A percentile compares a stretch with the other conserved stretches of the same genome.
phyloP scores from a whole-genome alignment of 2,113 vertebrate species.

The Micronycteris hirsuta region DNA sequence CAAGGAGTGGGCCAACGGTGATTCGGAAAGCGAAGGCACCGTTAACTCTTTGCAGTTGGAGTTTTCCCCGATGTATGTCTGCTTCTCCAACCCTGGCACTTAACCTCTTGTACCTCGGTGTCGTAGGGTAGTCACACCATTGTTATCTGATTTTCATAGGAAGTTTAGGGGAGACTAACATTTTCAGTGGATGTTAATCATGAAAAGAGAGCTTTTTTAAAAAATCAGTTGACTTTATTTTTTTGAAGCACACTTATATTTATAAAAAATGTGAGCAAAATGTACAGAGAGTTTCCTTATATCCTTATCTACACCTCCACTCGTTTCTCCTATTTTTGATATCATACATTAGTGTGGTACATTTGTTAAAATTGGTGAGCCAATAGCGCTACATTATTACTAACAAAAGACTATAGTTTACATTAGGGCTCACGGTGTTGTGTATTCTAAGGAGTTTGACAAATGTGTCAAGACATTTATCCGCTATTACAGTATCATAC shows the following conservation, averaged over 20 bases:
- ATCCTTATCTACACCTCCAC: fast-evolving
- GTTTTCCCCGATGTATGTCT: background rate
- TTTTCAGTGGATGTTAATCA: background rate
- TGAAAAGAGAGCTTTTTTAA: background rate
- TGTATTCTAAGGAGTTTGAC: background rate
- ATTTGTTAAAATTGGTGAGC: background rate
- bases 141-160: background rate
- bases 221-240: background rate
- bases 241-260: background rate
- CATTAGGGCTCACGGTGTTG: background rate
- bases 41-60: background rate
- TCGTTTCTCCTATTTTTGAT: background rate
- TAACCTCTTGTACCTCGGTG: background rate
- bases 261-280: background rate
- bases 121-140: fast-evolving
- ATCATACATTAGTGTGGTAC: background rate
- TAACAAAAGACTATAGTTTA: background rate
- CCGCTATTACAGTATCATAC: background rate
- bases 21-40: background rate
- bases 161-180: background rate
- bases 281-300: background rate
- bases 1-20: background rate
- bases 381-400: background rate
- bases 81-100: background rate
- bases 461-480: background rate